Conservation (phyloP, 1,140 invertebrate species). For the Melitaea cinxia region DNA sequence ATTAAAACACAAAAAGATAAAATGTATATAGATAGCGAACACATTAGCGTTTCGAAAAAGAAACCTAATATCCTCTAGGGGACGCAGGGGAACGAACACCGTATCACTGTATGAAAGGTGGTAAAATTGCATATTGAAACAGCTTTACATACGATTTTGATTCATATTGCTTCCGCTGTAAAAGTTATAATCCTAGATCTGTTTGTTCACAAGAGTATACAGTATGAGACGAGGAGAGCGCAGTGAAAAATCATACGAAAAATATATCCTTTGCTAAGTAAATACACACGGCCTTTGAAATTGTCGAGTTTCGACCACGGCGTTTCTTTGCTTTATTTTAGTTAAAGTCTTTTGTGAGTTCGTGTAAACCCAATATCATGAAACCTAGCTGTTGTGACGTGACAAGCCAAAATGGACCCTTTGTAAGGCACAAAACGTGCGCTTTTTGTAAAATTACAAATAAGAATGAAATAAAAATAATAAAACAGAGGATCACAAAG, state of each 20-base stretch:
- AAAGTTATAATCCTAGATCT: constrained; percentile 1
- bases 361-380: too few relatives aligned
- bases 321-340: too few relatives aligned
- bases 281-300: constrained; percentile 3
- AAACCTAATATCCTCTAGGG: constrained; percentile 31
- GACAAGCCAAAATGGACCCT: too few relatives aligned
- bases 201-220: constrained; percentile 2
- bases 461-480: too few relatives aligned
- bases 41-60: background rate
- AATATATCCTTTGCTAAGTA: constrained; percentile 22
- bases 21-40: background rate
- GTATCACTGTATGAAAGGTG: constrained; percentile 14
- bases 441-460: too few relatives aligned
- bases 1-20: background rate
- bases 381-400: too few relatives aligned
- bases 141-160: background rate
- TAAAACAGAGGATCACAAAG: too few relatives aligned
- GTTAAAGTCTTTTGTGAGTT: too few relatives aligned
- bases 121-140: constrained; percentile 31
- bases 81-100: background rate
- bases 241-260: constrained; percentile 29
- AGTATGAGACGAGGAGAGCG: constrained; percentile 24
- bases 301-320: background rate
- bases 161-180: background rate
- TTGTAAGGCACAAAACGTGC: too few relatives aligned